Percentiles rank a stretch among this genome's conserved stretches.
phyloP scores from a whole-genome alignment of 2,888 invertebrate genomes.

The Limenitis camilla region DNA sequence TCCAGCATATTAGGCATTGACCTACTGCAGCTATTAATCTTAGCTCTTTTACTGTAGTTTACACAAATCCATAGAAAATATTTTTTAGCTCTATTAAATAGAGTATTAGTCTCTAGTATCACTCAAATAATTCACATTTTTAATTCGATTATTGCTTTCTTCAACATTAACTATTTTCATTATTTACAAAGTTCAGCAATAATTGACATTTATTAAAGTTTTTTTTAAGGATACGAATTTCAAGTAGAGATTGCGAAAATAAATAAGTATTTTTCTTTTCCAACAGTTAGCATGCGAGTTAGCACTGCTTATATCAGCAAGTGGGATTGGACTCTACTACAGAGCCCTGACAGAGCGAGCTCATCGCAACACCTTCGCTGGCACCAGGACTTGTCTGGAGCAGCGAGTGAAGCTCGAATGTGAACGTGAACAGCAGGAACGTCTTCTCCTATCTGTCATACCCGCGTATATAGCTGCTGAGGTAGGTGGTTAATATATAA shows the following conservation, averaged over 20 bases:
- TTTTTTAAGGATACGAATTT: not conserved
- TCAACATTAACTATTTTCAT: too few relatives aligned
- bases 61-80: too few relatives aligned
- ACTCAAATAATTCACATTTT: too few relatives aligned
- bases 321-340: conserved; percentile 90
- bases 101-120: too few relatives aligned
- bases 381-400: conserved; percentile 92
- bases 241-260: not conserved
- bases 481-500: conserved; percentile 68
- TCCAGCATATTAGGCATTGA: too few relatives aligned
- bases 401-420: conserved; percentile 93
- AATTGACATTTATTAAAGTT: too few relatives aligned
- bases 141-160: too few relatives aligned
- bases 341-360: conserved; percentile 90
- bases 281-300: conserved; percentile 83
- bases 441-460: conserved; percentile 92
- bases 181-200: too few relatives aligned
- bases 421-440: conserved; percentile 94
- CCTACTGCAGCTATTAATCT: too few relatives aligned
- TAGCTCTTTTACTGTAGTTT: too few relatives aligned
- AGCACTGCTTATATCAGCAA: conserved; percentile 84
- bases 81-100: too few relatives aligned
- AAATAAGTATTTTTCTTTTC: not conserved
- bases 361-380: conserved; percentile 90
- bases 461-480: conserved; percentile 96